Conservation (phyloP, 1,140 invertebrate genomes). For the Pantala flavescens region DNA sequence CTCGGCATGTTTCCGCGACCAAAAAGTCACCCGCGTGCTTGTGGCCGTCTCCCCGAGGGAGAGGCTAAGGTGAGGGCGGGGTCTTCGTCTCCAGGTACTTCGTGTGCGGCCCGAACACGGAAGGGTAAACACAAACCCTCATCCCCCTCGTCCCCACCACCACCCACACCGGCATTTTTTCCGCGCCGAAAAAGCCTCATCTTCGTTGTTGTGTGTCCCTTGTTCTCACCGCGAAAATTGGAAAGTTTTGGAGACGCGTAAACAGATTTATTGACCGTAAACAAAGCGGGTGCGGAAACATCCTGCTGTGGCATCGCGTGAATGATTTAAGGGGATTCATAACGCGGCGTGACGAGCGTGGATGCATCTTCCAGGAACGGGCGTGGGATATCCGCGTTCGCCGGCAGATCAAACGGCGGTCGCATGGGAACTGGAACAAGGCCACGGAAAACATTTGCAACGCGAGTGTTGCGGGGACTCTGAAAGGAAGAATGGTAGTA, state of each 20-base stretch:
- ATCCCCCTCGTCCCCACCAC: background rate
- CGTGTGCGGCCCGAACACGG: background rate
- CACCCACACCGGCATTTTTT: too few relatives aligned
- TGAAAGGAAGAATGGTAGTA: too few relatives aligned
- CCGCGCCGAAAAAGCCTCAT: background rate
- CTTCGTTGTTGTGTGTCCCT: background rate
- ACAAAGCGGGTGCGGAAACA: background rate
- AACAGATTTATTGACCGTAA: slow-evolving; percentile 10
- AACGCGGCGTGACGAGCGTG: background rate
- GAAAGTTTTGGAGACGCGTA: background rate
- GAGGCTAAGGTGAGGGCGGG: background rate
- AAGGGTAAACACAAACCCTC: background rate
- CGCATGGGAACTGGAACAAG: too few relatives aligned
- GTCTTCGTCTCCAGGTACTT: background rate
- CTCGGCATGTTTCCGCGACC: background rate
- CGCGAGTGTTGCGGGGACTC: too few relatives aligned
- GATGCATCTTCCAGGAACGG: background rate
- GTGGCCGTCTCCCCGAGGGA: background rate
- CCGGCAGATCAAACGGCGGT: too few relatives aligned
- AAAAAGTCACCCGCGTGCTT: background rate
- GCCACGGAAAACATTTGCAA: too few relatives aligned
- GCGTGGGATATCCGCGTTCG: background rate
- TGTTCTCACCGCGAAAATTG: background rate
- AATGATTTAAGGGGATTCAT: background rate
- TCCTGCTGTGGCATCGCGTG: background rate